Percentiles rank a stretch among this genome's conserved stretches.
phyloP scores from a whole-genome alignment of 2,797 vertebrate genomes.

The Capromys pilorides region DNA sequence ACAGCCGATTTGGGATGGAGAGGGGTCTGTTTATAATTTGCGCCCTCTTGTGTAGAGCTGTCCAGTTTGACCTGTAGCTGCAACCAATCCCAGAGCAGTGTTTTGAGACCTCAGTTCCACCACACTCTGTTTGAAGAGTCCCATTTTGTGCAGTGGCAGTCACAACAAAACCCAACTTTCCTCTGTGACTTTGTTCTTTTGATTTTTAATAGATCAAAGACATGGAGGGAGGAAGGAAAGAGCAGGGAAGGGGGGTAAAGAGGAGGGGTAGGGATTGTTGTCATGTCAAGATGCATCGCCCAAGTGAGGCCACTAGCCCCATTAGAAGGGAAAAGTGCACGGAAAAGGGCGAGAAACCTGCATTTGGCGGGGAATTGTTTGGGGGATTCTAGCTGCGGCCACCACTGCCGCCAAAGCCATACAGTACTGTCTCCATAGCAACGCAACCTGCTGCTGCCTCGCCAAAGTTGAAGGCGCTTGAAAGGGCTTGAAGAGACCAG shows the following conservation, averaged over 20 bases:
- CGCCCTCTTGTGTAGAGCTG: constrained; percentile 46
- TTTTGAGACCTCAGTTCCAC: constrained; percentile 60
- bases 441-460: constrained; percentile 91
- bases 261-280: constrained; percentile 90
- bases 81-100: constrained; percentile 38
- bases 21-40: not conserved
- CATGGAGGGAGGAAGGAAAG: constrained; percentile 84
- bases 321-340: constrained; percentile 91
- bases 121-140: constrained; percentile 77
- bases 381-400: constrained; percentile 80
- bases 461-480: constrained; percentile 91
- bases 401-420: constrained; percentile 84
- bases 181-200: constrained; percentile 88
- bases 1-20: not conserved
- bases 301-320: constrained; percentile 90
- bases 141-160: constrained; percentile 83
- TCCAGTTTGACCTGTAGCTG: constrained; percentile 62
- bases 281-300: constrained; percentile 91
- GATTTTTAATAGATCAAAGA: constrained; percentile 95
- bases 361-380: constrained; percentile 88
- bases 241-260: constrained; percentile 83
- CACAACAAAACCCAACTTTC: constrained; percentile 73
- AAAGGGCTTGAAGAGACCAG: constrained; percentile 90
- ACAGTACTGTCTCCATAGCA: constrained; percentile 90
- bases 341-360: constrained; percentile 87